A percentile compares a stretch with the other conserved stretches of the same genome.
phyloP scores from a whole-genome alignment of 2,888 invertebrate genomes.

The Morinoia aosen region DNA sequence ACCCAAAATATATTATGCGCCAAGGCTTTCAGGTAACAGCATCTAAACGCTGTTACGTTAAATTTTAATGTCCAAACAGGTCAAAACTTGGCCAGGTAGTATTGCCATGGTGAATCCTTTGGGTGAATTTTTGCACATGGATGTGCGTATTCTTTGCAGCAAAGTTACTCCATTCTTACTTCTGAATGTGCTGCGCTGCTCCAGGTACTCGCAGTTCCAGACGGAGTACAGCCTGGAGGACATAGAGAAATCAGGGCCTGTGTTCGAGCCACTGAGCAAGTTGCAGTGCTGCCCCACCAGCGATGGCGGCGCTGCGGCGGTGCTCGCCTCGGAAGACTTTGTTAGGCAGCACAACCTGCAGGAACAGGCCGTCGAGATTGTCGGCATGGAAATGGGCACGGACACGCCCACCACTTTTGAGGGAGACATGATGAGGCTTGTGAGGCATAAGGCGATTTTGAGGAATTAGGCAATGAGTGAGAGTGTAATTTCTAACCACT shows the following conservation, averaged over 20 bases:
- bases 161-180: neutral
- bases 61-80: too few species aligned
- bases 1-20: too few species aligned
- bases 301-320: conserved; percentile 95
- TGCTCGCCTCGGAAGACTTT: conserved; percentile 92
- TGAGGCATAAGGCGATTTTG: conserved; percentile 71
- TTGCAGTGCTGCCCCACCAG: conserved; percentile 98
- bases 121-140: too few species aligned
- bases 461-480: neutral
- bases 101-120: too few species aligned
- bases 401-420: conserved; percentile 91
- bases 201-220: conserved; percentile 90
- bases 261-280: conserved; percentile 94
- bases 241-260: conserved; percentile 87
- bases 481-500: conserved; percentile 74
- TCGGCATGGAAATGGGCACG: conserved; percentile 97
- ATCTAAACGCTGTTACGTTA: too few species aligned
- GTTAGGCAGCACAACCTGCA: conserved; percentile 81
- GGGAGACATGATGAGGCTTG: conserved; percentile 83
- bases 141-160: too few species aligned
- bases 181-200: conserved; percentile 52
- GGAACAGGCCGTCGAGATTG: conserved; percentile 91
- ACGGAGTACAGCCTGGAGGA: conserved; percentile 92
- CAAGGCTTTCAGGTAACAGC: too few species aligned
- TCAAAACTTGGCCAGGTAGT: too few species aligned